phyloP scores from a whole-genome alignment of 2,113 vertebrate genomes.

The Etheostoma spectabile region DNA sequence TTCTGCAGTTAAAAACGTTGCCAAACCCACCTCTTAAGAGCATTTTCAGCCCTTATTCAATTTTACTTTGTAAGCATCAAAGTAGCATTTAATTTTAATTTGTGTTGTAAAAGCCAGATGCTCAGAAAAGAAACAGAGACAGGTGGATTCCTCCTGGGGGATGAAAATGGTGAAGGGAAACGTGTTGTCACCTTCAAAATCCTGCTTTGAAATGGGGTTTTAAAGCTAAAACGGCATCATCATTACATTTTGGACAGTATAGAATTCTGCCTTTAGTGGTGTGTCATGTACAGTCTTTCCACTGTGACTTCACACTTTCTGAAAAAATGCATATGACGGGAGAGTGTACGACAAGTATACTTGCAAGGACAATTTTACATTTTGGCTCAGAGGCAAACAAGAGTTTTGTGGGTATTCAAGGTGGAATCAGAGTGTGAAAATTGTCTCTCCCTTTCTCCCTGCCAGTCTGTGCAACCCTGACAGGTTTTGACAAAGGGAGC shows the following conservation, averaged over 20 bases:
- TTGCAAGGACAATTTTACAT: conserved; percentile 51
- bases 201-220: conserved; percentile 27
- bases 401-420: conserved; percentile 35
- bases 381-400: conserved; percentile 56
- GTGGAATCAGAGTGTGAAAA: conserved; percentile 64
- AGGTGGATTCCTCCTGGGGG: conserved; percentile 64
- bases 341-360: conserved; percentile 18
- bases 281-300: conserved; percentile 11
- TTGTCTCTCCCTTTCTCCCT: conserved; percentile 35
- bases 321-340: conserved; percentile 4
- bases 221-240: conserved; percentile 6
- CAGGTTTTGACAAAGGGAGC: conserved; percentile 75
- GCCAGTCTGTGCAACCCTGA: conserved; percentile 55
- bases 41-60: conserved; percentile 35
- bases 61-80: conserved; percentile 32
- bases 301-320: conserved; percentile 22
- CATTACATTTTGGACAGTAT: conserved; percentile 15
- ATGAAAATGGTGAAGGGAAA: conserved; percentile 37
- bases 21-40: conserved; percentile 6
- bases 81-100: conserved; percentile 50
- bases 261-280: neutral
- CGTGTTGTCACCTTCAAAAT: conserved; percentile 36
- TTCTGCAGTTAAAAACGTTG: neutral
- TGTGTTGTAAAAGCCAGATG: conserved; percentile 66
- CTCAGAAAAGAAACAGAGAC: conserved; percentile 52